Base-by-base conservation (phyloP, 2,888 invertebrate genomes). In the Gryllus longicercus region DNA sequence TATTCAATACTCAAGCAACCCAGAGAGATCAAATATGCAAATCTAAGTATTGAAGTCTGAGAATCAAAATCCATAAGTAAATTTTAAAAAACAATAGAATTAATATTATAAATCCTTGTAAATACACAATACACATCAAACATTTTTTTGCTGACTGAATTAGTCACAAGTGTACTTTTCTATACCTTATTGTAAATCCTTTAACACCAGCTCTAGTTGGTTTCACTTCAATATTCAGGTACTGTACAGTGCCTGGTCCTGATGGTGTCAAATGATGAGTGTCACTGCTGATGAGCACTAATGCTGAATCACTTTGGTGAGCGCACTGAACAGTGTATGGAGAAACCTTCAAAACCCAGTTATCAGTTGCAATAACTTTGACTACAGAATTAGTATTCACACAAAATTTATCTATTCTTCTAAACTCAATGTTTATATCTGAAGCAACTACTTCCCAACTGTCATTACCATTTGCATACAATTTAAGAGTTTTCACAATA, bases 321-420 rank as follows among this genome's bases (percentile, higher is more conserved):
- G 94, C 92, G 78, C 95, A 87, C 84, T 93, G 88, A 2, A 97
- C 87, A 82, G 88, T 89, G 84, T 96, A 95, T 75, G 94, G 92
- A 0, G 92, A 89, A 0, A 95, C 91, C 87, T 96, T 95, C 78
- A 97, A 90, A 49, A 97, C 91, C 96, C 96, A 97, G 82, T 93
- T 94, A 85, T 95, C 93, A 0, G 96, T 97, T 0, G 92, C 93
- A 77, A 95, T 89, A 51, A 95, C 89, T 84, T 91, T 92, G 82
- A 90, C 91, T 25, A 94, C 90, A 0, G 92, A 90, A 84, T 92
- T 94, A 49, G 93, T 89, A 82, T 91, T 90, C 82, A 95, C 90
- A 49, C 89, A 90, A 76, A 95, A 91, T 86, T 95, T 94, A 84
- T 94, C 93, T 80, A 93, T 89, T 82, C 93, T 91, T 86, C 92